Base-by-base conservation (phyloP, 2,797 vertebrate species). In the Crypturellus tataupa region DNA sequence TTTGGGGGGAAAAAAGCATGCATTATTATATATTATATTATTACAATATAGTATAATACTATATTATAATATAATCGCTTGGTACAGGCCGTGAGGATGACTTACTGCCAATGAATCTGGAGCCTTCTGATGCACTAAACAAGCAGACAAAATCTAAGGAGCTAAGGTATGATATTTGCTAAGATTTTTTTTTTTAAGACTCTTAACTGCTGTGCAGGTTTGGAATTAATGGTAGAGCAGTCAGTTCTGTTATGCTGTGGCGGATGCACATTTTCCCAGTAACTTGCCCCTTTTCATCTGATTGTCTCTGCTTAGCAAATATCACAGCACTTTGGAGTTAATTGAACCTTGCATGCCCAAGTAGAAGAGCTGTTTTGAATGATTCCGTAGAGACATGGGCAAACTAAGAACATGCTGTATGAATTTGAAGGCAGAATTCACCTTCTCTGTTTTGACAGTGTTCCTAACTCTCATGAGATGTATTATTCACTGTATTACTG, bases 121-220 rank as follows among this genome's bases (percentile, higher is more conserved):
- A 93, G 12, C 95, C 78, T 7, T 90, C 87, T 3, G 98, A 97
- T 35, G 97, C 98, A 4, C 97, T 97, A 2, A 59, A 80, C 14
- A 97, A 89, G 12, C 93, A 97, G 69, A 89, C 96, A 63, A 97
- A 94, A 93, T 33, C 92, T 11, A 98, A 97, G 31, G 99, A 98
- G 88, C 97, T 98, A 72, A 99, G 99, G 99, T 99, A 98, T 29
- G 40, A 31, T 23, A 12, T 39, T 37, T 29, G 35, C 37, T 85
- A 77, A 40, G 49, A 3, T 47, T 56, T 49, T 40, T 46, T 44
- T 44, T 49, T 49, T 49, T 49, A 53, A 51, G 63, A 14, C 29
- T 46, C 37, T 25, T 60, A n/a, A 51, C 31, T 4, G 27, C 27
- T 33, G 4, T 25, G 39, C 31, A 40, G 44, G 42, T 31, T 53